Base-by-base conservation (phyloP, 2,888 invertebrate genomes). In the Protodeltote pygarga region DNA sequence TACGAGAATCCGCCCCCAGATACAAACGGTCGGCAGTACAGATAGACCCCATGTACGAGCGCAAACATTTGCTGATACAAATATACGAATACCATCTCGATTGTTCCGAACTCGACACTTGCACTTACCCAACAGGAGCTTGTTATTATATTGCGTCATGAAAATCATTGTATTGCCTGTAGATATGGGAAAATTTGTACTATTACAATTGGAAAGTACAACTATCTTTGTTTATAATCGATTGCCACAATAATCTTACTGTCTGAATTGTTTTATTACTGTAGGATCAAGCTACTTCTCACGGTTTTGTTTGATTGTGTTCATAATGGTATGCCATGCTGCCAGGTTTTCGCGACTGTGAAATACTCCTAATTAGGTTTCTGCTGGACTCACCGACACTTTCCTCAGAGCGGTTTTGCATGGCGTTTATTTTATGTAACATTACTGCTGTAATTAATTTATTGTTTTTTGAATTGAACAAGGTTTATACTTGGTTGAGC, bases 51-150 rank as follows among this genome's bases (percentile, higher is more conserved):
- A 47, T 31, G 34, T 33, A 46, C 40, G 48, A 49, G 46, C 59
- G 47, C 54, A 64, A 48, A 62, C 35, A 71, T 65, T 67, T 68
- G 45, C 58, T 57, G 50, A 46, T 58, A 65, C 65, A 50, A 69
- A 60, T 67, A 46, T 58, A 65, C 65, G 49, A 69, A 60, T 67
- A 67, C 69, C 55, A 68, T 58, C 66, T 60, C 60, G 55, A 72
- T 72, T 71, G 72, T 66, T 46, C 33, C 49, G 47, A 59, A 53
- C 55, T 55, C 46, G 47, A 65, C 50, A 60, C 60, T 47, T 50
- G 37, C 38, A 49, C n/a, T n/a, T n/a, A n/a, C 42, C 59, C 49
- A 34, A 19, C 50, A 41, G 28, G n/a, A n/a, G n/a, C n/a, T 49
- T 68, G 40, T 58, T 47, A 50, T 48, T 60, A 49, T 60, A 52